Base-by-base conservation (phyloP, 2,888 invertebrate genomes). In the Yponomeuta cagnagella region DNA sequence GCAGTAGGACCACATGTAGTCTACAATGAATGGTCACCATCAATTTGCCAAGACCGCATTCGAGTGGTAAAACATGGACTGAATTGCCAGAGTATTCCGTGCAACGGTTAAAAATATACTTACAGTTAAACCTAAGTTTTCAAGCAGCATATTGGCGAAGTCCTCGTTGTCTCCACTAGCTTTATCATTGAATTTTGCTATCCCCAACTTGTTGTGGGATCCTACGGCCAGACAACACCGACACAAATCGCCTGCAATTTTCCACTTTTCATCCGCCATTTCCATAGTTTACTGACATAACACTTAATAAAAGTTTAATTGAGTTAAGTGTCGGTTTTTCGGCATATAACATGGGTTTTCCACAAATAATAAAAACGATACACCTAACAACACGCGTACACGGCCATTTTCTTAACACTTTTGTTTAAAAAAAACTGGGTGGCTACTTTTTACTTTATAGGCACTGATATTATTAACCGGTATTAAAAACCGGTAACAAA, bases 201-300 rank as follows among this genome's bases (percentile, higher is more conserved):
- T 81, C 4, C 81, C 76, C 70, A 90, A 78, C 73, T 82, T 83
- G 71, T 78, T 80, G 74, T 84, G 88, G 12, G 76, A 72, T 10
- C 90, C 90, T 73, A 88, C 86, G 5, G 82, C 77, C 70, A 86
- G 88, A 78, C 90, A 90, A 74, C 90, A 90, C 9, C 90, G 82
- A 74, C 90, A 90, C 70, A 90, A 77, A 73, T 85, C 81, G 23
- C 80, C 83, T 67, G 86, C 87, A 23, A 87, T 69, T 73, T 81
- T 83, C 80, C 82, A 86, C 31, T 52, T 30, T 23, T 8, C 65
- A 2, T n/a, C 69, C 12, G 71, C 30, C 71, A 71, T 71, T 58
- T 75, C 74, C 78, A n/a, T 12, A 31, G 63, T 48, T 52, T 69
- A 15, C 10, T 69, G n/a, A 48, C 52, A 31, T 52, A 30, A 68